Percentiles rank a stretch among this genome's conserved stretches.
phyloP scores from a whole-genome alignment of 1,140 invertebrate species.

The Pectinophora gossypiella region DNA sequence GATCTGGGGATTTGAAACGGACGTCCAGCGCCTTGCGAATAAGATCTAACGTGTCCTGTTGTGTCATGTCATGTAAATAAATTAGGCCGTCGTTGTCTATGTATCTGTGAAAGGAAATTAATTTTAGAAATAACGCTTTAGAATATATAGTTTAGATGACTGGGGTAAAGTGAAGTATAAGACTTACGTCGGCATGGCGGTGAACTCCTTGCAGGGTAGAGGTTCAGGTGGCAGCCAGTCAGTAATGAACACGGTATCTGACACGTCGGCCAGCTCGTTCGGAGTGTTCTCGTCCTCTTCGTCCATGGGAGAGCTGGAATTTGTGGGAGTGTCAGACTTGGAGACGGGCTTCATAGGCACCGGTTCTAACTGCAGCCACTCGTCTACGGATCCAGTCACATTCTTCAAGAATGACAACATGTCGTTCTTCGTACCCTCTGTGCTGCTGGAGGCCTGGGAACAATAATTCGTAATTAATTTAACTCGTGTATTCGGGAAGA shows the following conservation, averaged over 20 bases:
- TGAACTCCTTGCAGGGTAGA: conserved; percentile 61
- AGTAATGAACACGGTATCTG: conserved; percentile 45
- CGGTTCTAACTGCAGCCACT: conserved; percentile 55
- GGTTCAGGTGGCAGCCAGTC: conserved; percentile 58
- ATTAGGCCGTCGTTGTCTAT: conserved; percentile 76
- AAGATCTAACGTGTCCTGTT: conserved; percentile 58
- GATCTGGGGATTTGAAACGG: conserved; percentile 60
- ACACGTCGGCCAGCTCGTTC: conserved; percentile 7
- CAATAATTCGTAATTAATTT: too few species aligned
- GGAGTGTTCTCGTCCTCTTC: conserved; percentile 7
- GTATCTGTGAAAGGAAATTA: conserved; percentile 57
- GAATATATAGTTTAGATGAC: too few species aligned
- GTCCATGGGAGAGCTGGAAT: conserved; percentile 17
- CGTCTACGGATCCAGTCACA: conserved; percentile 46
- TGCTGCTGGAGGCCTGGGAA: not conserved
- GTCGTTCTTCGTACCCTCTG: conserved; percentile 21
- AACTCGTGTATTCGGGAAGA: too few species aligned
- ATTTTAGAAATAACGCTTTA: not conserved
- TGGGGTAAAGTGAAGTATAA: not conserved
- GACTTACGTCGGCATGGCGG: conserved; percentile 60
- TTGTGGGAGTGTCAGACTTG: conserved; percentile 8
- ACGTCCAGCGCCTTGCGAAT: conserved; percentile 74
- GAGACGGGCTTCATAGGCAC: conserved; percentile 30
- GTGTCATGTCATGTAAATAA: conserved; percentile 74
- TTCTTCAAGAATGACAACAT: conserved; percentile 52